Base-by-base conservation (phyloP, 1,140 invertebrate genomes). In the Zaprionus ornatus region DNA sequence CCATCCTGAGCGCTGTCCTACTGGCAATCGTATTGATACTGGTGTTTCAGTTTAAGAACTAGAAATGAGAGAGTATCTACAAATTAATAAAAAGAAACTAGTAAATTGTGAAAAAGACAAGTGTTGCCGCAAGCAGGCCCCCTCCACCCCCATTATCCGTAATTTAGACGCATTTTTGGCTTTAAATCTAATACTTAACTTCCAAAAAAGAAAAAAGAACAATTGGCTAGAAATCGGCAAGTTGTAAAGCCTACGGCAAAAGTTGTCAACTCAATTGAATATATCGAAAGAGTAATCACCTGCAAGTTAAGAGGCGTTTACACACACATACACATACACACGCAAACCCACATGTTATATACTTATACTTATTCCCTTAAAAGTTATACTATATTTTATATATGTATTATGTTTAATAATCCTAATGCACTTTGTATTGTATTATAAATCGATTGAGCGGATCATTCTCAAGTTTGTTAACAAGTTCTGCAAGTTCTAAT, bases 1-100 rank as follows among this genome's bases (percentile, higher is more conserved):
- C 95, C 29, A 95, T 97, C 74, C 93, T 95, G 60, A 93, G 94
- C 52, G 91, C 95, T 45, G 93, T 97, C 70, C 92, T 98, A 40
- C 92, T 95, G 71, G 94, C 97, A 77, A 94, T 98, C 68, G 95
- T 97, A 59, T 70, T 91, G 66, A 85, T 92, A 70, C 61, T 92
- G 35, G 79, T 90, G 25, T 80, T 92, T 77, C 74, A 92, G 70
- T 90, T 92, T 19, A 91, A 82, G 72, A 90, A 92, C 68, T 92
- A 91, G 13, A 64, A 37, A 55, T 35, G 64, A 61, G 32, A 52
- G 62, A 69, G 37, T 56, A 70, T 56, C 55, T 54, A 59, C 35
- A 69, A 65, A 70, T 42, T 50, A 69, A 71, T 61, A 50, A 27
- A 42, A 68, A 50, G 71, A 74, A 78, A 75, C 61, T 88, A 88